A percentile compares a stretch with the other conserved stretches of the same genome.
phyloP scores from a whole-genome alignment of 2,113 vertebrate species.

The Gavia stellata region DNA sequence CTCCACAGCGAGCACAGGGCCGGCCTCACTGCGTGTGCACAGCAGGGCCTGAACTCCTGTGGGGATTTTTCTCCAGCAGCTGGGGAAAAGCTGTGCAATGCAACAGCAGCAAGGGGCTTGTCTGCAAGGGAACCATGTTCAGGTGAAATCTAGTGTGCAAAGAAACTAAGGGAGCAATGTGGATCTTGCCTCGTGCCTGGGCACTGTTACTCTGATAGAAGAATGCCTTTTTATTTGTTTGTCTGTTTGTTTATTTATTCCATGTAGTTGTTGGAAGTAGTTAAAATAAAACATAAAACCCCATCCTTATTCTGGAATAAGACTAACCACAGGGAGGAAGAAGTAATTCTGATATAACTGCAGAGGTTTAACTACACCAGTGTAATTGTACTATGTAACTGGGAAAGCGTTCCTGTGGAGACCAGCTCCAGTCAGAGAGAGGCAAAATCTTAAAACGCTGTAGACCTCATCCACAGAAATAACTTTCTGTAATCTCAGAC shows the following conservation, averaged over 20 bases:
- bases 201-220: background rate
- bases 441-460: background rate
- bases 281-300: background rate
- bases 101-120: background rate
- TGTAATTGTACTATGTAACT: background rate
- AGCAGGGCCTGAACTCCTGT: background rate
- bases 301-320: background rate
- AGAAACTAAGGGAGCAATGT: background rate
- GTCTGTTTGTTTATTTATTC: background rate
- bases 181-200: background rate
- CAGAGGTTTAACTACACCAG: background rate
- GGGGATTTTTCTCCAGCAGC: background rate
- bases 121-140: background rate
- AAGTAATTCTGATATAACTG: background rate
- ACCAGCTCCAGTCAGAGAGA: background rate
- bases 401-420: background rate
- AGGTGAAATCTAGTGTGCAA: rapidly evolving
- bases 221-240: background rate
- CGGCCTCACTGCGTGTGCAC: rapidly evolving
- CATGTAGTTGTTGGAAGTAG: background rate
- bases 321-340: background rate
- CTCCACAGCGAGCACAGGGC: rapidly evolving
- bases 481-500: background rate
- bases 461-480: background rate
- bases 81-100: background rate